Evolutionary conservation across 2,113 vertebrate genomes (phyloP).

Genomic region (Carassius carassius): DNA sequence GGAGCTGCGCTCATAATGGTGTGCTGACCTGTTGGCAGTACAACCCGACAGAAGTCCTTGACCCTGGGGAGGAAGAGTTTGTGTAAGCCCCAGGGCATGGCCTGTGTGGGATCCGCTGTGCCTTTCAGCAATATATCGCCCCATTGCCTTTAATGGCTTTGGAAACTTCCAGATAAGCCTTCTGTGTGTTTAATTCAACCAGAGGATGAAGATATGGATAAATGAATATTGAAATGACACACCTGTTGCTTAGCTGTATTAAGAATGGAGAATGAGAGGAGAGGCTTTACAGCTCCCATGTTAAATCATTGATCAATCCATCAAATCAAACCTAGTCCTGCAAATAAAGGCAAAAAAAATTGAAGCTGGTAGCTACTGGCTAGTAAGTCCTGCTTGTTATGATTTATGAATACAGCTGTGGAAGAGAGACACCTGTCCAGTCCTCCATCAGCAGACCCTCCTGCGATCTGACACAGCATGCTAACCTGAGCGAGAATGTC

Average conservation of each 20-base stretch:
- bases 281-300: background rate
- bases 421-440: conserved; percentile 69
- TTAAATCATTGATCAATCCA: conserved; percentile 48
- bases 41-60: conserved; percentile 51
- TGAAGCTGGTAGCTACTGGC: conserved; percentile 1
- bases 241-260: conserved; percentile 10
- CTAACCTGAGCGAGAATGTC: conserved; percentile 70
- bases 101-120: conserved; percentile 34
- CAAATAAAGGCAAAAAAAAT: background rate
- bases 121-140: conserved; percentile 47
- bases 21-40: conserved; percentile 36
- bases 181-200: conserved; percentile 29
- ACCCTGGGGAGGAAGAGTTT: conserved; percentile 44
- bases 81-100: conserved; percentile 38
- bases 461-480: conserved; percentile 58
- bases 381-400: conserved; percentile 52
- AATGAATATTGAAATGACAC: background rate
- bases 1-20: conserved; percentile 23
- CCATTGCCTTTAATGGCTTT: conserved; percentile 34
- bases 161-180: conserved; percentile 3
- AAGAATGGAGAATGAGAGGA: background rate
- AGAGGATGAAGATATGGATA: background rate
- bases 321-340: conserved; percentile 50
- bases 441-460: conserved; percentile 60
- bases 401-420: conserved; percentile 72